Base-by-base conservation (phyloP, 2,888 invertebrate species). In the Drosophila leonis region DNA sequence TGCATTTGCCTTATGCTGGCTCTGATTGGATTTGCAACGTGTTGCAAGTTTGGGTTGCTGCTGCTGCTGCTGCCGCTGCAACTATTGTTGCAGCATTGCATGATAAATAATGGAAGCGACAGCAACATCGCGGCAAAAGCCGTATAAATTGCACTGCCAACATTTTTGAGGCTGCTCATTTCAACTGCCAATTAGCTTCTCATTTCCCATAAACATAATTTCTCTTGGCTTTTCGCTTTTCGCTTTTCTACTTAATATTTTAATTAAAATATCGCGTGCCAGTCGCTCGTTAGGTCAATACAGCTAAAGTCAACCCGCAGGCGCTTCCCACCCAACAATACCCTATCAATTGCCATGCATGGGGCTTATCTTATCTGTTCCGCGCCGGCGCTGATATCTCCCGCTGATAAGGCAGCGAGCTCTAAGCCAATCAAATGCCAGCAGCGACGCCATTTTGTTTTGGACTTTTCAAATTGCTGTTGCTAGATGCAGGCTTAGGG, bases 181-280 rank as follows among this genome's bases (percentile, higher is more conserved):
- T 66, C 65, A 44, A 49, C 68, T 75, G 75, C 76, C 80, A 78
- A 66, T 80, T 79, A 72, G 63, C 66, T 64, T 61, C 49, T 66
- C 56, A 65, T 37, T 37, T 29, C 48, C 5, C 35, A 12, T 61
- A 41, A 55, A 29, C 31, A 56, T 56, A 56, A 56, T 33, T 42
- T 65, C 56, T 67, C 49, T 48, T 62, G 29, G n/a, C n/a, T n/a
- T n/a, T 24, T 24, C 18, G n/a, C 5, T 0, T 15, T 13, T 37
- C 6, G 8, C 1, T 13, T 5, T 15, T 54, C 29, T 4, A 4
- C 57, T 76, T 80, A 71, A 76, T 76, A 80, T 82, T 85, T 85
- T 90, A 88, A 86, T 86, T 86, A 88, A 83, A 83, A 78, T 75
- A 62, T 83, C 65, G 86, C 90, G 64, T 88, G 88, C 52, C 39